Evolutionary conservation across 2,888 invertebrate genomes (phyloP).

Genomic region (Encarsia formosa): DNA sequence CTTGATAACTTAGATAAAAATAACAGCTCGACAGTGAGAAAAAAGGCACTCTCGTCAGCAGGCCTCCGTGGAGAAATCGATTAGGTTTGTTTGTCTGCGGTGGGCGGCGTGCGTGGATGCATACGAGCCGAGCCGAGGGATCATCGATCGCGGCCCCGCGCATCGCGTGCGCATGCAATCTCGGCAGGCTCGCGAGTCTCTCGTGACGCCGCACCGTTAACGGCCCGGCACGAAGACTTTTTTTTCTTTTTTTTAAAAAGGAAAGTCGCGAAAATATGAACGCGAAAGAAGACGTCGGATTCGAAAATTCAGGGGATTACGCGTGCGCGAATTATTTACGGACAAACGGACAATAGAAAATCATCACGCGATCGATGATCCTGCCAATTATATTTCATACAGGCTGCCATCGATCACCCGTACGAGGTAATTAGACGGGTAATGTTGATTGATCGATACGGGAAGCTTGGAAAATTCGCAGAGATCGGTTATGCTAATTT

Average conservation of each 20-base stretch:
- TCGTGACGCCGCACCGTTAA: constrained; percentile 20
- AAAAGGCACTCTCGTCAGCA: no score
- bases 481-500: no score
- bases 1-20: no score
- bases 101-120: no score
- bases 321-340: no score
- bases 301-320: neutral
- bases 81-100: no score
- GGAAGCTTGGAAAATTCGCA: no score
- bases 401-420: constrained; percentile 12
- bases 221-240: neutral
- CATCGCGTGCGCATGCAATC: constrained; percentile 5
- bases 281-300: neutral
- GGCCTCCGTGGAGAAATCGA: no score
- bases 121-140: no score
- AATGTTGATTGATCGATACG: constrained; percentile 20
- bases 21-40: no score
- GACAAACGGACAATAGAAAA: constrained; percentile 7
- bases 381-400: constrained; percentile 3
- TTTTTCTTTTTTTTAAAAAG: neutral
- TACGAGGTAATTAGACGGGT: constrained; percentile 13
- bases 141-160: neutral
- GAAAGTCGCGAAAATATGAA: neutral
- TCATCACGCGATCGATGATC: neutral
- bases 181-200: no score